A percentile compares a stretch with the other conserved stretches of the same genome.
These are phyloP conservation scores for Erebia ligea DNA, from an alignment of 2,888 invertebrate species.

Conservation along the genomic window DNA sequence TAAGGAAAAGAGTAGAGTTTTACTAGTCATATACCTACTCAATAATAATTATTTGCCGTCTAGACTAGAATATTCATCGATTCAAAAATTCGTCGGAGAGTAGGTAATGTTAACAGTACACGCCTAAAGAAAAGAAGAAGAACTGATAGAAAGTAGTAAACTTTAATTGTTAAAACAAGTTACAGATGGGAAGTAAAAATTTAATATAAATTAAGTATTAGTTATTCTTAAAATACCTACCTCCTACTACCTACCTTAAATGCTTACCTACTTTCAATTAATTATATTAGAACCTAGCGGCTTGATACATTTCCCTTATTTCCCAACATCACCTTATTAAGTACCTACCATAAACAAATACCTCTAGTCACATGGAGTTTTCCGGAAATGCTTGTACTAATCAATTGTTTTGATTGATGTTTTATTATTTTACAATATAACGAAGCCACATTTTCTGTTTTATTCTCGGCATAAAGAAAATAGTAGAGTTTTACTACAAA, in stretches of 20 bases:
- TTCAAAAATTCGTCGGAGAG: conserved; percentile 37
- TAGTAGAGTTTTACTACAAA: conserved; percentile 34
- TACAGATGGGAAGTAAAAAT: too few relatives aligned
- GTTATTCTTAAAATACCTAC: too few relatives aligned
- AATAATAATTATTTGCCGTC: conserved; percentile 41
- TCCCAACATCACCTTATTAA: not conserved
- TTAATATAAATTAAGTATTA: too few relatives aligned
- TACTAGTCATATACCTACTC: conserved; percentile 30
- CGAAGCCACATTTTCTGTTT: conserved; percentile 27
- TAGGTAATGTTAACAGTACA: conserved; percentile 31
- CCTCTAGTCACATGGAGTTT: not conserved
- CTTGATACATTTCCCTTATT: too few relatives aligned
- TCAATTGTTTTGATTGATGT: conserved; percentile 24
- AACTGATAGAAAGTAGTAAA: not conserved
- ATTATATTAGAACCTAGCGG: too few relatives aligned
- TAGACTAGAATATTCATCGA: conserved; percentile 42
- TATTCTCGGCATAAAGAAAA: conserved; percentile 29
- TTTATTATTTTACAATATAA: conserved; percentile 20
- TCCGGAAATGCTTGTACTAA: conserved; percentile 18
- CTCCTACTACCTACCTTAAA: too few relatives aligned
- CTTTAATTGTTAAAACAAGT: not conserved
- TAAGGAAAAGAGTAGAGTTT: conserved; percentile 30
- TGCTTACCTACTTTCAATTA: too few relatives aligned
- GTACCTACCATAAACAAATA: conserved; percentile 7
- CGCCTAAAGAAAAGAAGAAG: conserved; percentile 2